These are phyloP conservation scores for Drosophila algonquin DNA, from an alignment of 2,888 invertebrate species.

Conservation along the genomic window DNA sequence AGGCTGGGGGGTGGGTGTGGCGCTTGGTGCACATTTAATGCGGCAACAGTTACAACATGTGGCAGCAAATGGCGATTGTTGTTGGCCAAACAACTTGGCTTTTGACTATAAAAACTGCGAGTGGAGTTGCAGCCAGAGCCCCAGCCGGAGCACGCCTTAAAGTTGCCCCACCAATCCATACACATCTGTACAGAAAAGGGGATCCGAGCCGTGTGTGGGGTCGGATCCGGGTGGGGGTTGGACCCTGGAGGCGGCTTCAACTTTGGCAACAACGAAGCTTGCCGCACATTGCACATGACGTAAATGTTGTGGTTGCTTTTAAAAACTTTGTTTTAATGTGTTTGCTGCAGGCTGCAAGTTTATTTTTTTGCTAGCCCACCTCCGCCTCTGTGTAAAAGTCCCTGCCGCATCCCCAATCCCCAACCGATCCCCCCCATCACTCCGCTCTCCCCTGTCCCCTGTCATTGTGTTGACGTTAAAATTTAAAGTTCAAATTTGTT, in stretches of 20 bases:
- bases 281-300: conserved; percentile 64
- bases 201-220: conserved; percentile 7
- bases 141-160: conserved; percentile 58
- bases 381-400: not conserved
- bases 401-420: not conserved
- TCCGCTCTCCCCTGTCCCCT: not conserved
- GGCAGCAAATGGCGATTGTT: conserved; percentile 69
- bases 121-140: conserved; percentile 20
- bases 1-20: conserved; percentile 35
- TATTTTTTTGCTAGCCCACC: conserved; percentile 14
- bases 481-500: conserved; percentile 51
- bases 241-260: conserved; percentile 31
- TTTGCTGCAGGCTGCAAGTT: conserved; percentile 46
- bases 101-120: conserved; percentile 66
- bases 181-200: not conserved
- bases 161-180: conserved; percentile 53
- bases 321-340: conserved; percentile 75
- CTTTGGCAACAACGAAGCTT: conserved; percentile 54
- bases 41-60: conserved; percentile 76
- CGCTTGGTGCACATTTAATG: conserved; percentile 64
- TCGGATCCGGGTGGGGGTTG: not conserved
- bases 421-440: not conserved
- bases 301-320: conserved; percentile 72
- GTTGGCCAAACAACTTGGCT: conserved; percentile 70
- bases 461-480: conserved; percentile 45